Percentiles rank a stretch among this genome's conserved stretches.
Evolutionary conservation across 2,888 invertebrate species (phyloP).

Genomic region (Brachyptera risi): DNA sequence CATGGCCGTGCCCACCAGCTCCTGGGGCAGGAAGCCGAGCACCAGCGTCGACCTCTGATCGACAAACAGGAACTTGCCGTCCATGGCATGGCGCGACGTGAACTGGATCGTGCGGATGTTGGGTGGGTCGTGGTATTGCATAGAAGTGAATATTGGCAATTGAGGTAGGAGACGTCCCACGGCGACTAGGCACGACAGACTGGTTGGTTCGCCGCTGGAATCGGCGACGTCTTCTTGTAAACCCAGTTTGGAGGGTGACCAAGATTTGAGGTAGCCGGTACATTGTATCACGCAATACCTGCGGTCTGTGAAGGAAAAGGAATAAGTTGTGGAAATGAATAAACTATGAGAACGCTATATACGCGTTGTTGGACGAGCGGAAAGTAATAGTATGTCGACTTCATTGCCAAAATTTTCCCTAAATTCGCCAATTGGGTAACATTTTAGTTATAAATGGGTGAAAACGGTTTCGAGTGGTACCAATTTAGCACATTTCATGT

Average conservation of each 20-base stretch:
- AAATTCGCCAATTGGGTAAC: no score
- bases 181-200: slow-evolving; percentile 83
- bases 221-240: slow-evolving; percentile 61
- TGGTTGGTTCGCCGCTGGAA: slow-evolving; percentile 57
- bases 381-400: no score
- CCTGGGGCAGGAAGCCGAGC: slow-evolving; percentile 88
- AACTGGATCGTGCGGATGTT: slow-evolving; percentile 66
- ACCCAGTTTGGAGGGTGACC: slow-evolving; percentile 75
- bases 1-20: slow-evolving; percentile 85
- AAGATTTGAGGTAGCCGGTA: slow-evolving; percentile 89
- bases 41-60: slow-evolving; percentile 89
- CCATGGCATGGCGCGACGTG: slow-evolving; percentile 78
- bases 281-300: slow-evolving; percentile 89
- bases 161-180: slow-evolving; percentile 72
- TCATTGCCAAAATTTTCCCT: no score
- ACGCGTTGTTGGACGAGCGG: no score
- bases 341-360: no score
- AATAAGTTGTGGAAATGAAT: no score
- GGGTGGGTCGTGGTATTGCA: slow-evolving; percentile 41
- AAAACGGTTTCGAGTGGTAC: no score
- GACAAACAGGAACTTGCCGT: slow-evolving; percentile 89
- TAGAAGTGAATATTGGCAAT: slow-evolving; percentile 41
- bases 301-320: no score
- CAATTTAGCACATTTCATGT: no score
- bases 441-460: no score